These are phyloP conservation scores for Hemibagrus wyckioides DNA, from an alignment of 2,113 vertebrate species.

Conservation along the genomic window DNA sequence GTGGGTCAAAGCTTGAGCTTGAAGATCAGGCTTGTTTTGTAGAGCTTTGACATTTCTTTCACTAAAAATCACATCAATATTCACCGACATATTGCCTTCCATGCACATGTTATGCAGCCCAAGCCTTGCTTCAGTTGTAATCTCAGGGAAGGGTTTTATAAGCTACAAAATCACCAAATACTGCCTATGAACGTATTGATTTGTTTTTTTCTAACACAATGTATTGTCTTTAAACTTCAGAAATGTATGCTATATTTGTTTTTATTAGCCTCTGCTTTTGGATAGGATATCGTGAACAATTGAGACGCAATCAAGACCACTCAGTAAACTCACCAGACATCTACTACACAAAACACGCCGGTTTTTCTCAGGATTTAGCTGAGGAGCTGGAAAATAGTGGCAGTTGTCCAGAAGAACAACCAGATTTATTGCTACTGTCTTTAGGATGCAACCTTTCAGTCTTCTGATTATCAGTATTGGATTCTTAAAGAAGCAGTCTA, in stretches of 20 bases:
- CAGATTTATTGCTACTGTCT: not conserved
- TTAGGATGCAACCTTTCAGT: not conserved
- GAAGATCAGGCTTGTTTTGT: not conserved
- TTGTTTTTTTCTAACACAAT: not conserved
- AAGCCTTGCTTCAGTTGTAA: not conserved
- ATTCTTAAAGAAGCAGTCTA: not conserved
- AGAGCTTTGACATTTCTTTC: not conserved
- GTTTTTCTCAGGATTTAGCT: not conserved
- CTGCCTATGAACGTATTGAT: not conserved
- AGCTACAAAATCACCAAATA: not conserved
- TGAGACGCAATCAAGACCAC: not conserved
- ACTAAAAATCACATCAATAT: not conserved
- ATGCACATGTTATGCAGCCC: not conserved
- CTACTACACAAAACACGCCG: not conserved
- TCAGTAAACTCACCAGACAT: not conserved
- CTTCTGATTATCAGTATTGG: not conserved
- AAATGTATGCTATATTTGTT: not conserved
- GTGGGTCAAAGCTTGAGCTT: not conserved
- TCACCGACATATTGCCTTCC: not conserved
- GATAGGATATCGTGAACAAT: not conserved
- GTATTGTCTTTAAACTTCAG: not conserved
- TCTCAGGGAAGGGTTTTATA: not conserved
- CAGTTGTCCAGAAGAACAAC: not conserved
- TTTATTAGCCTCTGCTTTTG: not conserved
- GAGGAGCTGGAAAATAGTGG: not conserved